phyloP scores from a whole-genome alignment of 1,140 invertebrate species.

The Apis florea region DNA sequence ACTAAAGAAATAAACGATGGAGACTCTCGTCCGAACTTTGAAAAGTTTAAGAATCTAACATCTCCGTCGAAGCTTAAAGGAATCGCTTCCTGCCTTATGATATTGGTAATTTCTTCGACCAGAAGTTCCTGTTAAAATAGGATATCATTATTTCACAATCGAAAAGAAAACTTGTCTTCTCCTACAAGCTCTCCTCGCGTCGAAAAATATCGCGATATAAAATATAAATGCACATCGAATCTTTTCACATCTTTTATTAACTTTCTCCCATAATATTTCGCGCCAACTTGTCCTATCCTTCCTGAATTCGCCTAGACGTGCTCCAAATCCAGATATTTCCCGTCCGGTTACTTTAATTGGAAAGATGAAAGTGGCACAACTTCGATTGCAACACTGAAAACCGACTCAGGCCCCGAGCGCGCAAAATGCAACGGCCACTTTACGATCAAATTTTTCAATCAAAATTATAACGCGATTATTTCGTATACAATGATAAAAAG shows the following conservation, averaged over 20 bases:
- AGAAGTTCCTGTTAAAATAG: conserved; percentile 80
- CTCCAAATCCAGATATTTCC: conserved; percentile 15
- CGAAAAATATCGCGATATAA: background rate
- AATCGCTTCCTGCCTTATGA: conserved; percentile 81
- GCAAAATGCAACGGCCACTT: conserved; percentile 17
- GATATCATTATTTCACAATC: background rate
- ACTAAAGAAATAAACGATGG: conserved; percentile 86
- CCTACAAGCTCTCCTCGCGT: no score
- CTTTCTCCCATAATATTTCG: background rate
- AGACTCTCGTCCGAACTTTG: conserved; percentile 81
- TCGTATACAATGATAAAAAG: no score
- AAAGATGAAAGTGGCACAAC: conserved; percentile 19
- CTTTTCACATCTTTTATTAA: conserved; percentile 20
- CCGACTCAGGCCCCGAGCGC: conserved; percentile 3
- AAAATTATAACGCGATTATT: background rate
- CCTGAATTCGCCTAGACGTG: background rate
- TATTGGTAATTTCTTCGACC: conserved; percentile 81
- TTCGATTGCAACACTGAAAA: conserved; percentile 46
- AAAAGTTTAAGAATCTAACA: conserved; percentile 85
- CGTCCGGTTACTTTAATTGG: background rate
- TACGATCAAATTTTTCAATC: conserved; percentile 28
- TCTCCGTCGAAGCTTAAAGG: conserved; percentile 84
- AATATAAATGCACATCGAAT: background rate
- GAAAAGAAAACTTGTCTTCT: no score
- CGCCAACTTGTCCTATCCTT: background rate